These are phyloP conservation scores for Drosophila micromelanica DNA, from an alignment of 1,140 invertebrate genomes.

Conservation along the genomic window DNA sequence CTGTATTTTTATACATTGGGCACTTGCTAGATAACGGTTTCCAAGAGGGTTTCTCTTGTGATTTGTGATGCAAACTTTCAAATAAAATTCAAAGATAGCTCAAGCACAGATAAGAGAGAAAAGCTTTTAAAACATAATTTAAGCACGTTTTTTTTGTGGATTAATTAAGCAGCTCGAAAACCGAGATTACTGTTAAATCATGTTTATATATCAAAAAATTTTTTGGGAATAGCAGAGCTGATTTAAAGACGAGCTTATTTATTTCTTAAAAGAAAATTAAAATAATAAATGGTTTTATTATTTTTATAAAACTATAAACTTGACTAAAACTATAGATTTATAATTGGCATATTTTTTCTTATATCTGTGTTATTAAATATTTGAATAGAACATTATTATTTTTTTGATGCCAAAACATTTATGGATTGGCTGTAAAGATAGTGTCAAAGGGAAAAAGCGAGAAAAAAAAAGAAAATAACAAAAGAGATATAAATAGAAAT, in stretches of 20 bases:
- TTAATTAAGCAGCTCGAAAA: slow-evolving; percentile 7
- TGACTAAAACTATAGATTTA: no score
- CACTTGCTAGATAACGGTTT: slow-evolving; percentile 1
- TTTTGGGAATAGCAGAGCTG: neutral
- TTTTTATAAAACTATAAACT: no score
- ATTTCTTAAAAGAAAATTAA: neutral
- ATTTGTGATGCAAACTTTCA: slow-evolving; percentile 7
- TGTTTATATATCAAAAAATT: neutral
- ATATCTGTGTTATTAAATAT: no score
- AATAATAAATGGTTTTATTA: no score
- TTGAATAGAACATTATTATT: no score
- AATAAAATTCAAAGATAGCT: slow-evolving; percentile 1
- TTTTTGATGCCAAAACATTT: no score
- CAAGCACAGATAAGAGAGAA: neutral
- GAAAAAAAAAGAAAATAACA: no score
- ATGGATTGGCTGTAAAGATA: no score
- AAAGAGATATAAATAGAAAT: no score
- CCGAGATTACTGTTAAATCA: slow-evolving; percentile 1
- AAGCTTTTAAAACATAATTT: neutral
- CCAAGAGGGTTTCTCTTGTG: slow-evolving; percentile 1
- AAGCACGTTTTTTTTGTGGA: neutral
- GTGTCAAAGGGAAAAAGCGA: no score
- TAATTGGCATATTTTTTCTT: no score
- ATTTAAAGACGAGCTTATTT: neutral
- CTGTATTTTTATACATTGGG: no score